Evolutionary conservation across 2,888 invertebrate genomes (phyloP).

Genomic region (Siphonodentalium dalli): DNA sequence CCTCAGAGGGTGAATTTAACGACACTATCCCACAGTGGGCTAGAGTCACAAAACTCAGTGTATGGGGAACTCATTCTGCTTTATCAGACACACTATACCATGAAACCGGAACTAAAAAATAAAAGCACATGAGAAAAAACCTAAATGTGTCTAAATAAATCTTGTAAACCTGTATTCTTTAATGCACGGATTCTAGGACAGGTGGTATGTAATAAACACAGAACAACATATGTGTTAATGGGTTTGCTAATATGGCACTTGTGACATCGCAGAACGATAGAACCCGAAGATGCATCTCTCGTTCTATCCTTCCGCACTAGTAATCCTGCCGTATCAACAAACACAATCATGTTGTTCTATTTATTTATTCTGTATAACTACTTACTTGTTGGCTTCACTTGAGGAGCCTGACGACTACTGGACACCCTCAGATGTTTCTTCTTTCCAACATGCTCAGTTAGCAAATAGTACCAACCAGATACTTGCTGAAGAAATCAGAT

Average conservation of each 20-base stretch:
- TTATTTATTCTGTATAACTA: neutral
- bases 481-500: slow-evolving; percentile 65
- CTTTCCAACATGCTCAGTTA: slow-evolving; percentile 73
- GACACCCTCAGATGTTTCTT: slow-evolving; percentile 66
- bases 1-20: no score
- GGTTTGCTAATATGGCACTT: no score
- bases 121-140: no score
- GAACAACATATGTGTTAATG: no score
- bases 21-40: no score
- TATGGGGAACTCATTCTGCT: neutral
- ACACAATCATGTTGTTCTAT: neutral
- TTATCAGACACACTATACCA: neutral
- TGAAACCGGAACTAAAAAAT: neutral
- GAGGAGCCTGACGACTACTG: slow-evolving; percentile 32
- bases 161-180: no score
- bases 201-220: no score
- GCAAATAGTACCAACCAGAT: slow-evolving; percentile 77
- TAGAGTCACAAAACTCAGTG: neutral
- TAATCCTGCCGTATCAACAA: neutral
- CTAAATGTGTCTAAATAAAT: no score
- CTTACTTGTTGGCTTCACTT: slow-evolving; percentile 39
- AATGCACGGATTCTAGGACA: no score
- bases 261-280: no score
- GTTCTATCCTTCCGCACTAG: no score
- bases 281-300: no score